A percentile compares a stretch with the other conserved stretches of the same genome.
phyloP scores from a whole-genome alignment of 2,888 invertebrate species.

The Galeruca laticollis region DNA sequence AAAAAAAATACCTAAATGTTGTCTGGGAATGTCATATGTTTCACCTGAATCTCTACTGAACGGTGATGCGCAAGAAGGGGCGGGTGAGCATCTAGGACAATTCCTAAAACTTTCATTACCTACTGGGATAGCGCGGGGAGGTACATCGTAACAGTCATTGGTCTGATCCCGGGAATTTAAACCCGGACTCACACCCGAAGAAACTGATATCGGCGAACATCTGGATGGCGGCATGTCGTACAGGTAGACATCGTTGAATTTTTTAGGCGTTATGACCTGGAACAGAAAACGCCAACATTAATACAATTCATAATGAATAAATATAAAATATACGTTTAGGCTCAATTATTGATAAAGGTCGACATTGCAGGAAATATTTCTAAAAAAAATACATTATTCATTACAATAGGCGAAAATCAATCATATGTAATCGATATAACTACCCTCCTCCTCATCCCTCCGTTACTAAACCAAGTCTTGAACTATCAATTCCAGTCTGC shows the following conservation, averaged over 20 bases:
- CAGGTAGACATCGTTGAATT: slow-evolving; percentile 79
- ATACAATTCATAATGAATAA: not conserved
- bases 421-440: too few species aligned
- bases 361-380: too few species aligned
- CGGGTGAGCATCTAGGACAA: slow-evolving; percentile 62
- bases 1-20: slow-evolving; percentile 56
- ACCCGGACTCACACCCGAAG: slow-evolving; percentile 60
- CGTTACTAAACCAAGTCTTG: too few species aligned
- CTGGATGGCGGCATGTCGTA: slow-evolving; percentile 74
- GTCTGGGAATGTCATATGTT: slow-evolving; percentile 77
- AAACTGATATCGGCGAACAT: slow-evolving; percentile 59
- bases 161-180: slow-evolving; percentile 54
- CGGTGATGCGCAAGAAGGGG: slow-evolving; percentile 66
- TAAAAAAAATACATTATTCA: too few species aligned
- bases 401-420: too few species aligned
- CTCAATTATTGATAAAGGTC: too few species aligned
- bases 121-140: slow-evolving; percentile 73
- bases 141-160: slow-evolving; percentile 72
- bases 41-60: slow-evolving; percentile 64
- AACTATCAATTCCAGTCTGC: too few species aligned
- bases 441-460: too few species aligned
- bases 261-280: slow-evolving; percentile 78
- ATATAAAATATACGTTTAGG: too few species aligned
- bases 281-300: slow-evolving; percentile 52
- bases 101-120: slow-evolving; percentile 69